Base-by-base conservation (phyloP, 2,113 vertebrate species). In the Caloenas nicobarica region DNA sequence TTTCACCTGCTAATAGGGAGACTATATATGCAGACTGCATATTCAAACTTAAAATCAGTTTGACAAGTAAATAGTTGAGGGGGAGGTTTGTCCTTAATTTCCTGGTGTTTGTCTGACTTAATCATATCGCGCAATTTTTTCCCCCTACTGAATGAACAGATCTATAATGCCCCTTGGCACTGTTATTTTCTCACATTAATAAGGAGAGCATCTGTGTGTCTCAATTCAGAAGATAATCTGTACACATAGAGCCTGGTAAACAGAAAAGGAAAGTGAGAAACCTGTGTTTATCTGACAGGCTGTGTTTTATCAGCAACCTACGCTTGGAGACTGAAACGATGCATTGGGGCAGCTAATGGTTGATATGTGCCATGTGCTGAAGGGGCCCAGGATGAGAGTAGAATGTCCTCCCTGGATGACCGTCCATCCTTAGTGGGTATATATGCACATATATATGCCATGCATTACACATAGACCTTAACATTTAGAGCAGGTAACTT, bases 141-240 rank as follows among this genome's bases (percentile, higher is more conserved):
- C 1, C 8, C 21, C 31, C 16, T 26, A 50, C 71, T 70, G 46
- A 88, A 83, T 62, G 54, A 93, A 70, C 38, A 91, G 54, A 82
- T 89, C 74, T 82, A 57, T 85, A 95, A 86, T 88, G 70, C 78
- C 87, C 94, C 51, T 89, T 93, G 89, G 89, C 84, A 50, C 31
- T 69, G 80, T 70, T 88, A 88, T 91, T 95, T 96, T 92, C 85
- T 95, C 84, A 68, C 81, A 80, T 91, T 93, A 94, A 87, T 95
- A 96, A 91, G 86, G 53, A 95, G 77, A 96, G 81, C 91, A 93
- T 95, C 91, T 95, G 74, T 79, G 84, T 93, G 81, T 82, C 91
- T 91, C 86, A 69, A 17, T 88, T 87, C 16, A 0, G 73, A 85
- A 82, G 53, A 82, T 91, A 91, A 70, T 93, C 87, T 77, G 51